Conservation (phyloP, 2,888 invertebrate genomes). For the Heteropelma amictum region DNA sequence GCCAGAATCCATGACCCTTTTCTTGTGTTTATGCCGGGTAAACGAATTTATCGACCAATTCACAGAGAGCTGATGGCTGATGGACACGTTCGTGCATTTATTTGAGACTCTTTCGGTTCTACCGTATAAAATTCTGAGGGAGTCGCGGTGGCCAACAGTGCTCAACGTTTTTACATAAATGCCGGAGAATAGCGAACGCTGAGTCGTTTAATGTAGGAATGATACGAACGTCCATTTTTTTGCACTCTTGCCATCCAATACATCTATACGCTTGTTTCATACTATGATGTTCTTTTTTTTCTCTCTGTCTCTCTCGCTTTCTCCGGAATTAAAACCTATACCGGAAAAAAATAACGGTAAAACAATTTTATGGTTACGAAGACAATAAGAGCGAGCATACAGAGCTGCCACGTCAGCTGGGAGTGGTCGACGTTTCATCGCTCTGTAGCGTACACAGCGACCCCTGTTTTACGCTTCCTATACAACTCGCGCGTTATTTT, state of each 20-base stretch:
- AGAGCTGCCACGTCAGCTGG: slow-evolving; percentile 27
- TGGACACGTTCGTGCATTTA: slow-evolving; percentile 11
- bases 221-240: slow-evolving; percentile 3
- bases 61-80: too few relatives aligned
- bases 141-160: slow-evolving; percentile 33
- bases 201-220: background rate
- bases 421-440: slow-evolving; percentile 44
- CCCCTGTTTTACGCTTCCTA: slow-evolving; percentile 43
- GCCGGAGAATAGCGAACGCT: slow-evolving; percentile 26
- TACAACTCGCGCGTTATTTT: slow-evolving; percentile 10
- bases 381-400: slow-evolving; percentile 44
- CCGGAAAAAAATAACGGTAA: slow-evolving; percentile 49
- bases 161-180: slow-evolving; percentile 26
- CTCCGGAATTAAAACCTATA: slow-evolving; percentile 31
- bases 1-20: too few relatives aligned
- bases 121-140: slow-evolving; percentile 28
- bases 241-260: background rate
- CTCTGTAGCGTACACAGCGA: slow-evolving; percentile 22
- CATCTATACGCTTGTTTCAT: background rate
- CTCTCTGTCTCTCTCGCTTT: background rate
- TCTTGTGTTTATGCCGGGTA: too few relatives aligned
- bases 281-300: slow-evolving; percentile 1
- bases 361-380: slow-evolving; percentile 53
- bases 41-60: too few relatives aligned
- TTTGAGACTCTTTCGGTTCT: background rate